A percentile compares a stretch with the other conserved stretches of the same genome.
Evolutionary conservation across 1,140 invertebrate genomes (phyloP).

Genomic region (Hirudo medicinalis): DNA sequence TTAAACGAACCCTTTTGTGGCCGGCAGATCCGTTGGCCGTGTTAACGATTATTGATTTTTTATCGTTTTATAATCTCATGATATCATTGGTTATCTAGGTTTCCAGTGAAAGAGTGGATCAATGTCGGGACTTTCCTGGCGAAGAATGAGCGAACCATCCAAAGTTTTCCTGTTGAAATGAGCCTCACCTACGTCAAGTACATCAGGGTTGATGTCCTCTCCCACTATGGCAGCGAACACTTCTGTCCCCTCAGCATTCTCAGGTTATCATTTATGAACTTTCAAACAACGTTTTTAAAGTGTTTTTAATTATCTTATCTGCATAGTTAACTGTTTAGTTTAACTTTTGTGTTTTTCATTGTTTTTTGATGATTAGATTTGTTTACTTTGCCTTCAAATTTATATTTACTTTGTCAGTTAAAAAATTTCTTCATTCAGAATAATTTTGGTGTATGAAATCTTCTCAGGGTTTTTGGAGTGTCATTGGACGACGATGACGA

Average conservation of each 20-base stretch:
- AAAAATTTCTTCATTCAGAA: too few relatives aligned
- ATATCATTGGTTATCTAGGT: constrained; percentile 44
- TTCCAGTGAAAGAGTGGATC: constrained; percentile 80
- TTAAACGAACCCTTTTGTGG: too few relatives aligned
- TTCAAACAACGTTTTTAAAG: too few relatives aligned
- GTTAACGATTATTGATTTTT: background rate
- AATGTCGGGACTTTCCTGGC: constrained; percentile 71
- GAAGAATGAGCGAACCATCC: constrained; percentile 68
- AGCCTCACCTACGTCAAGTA: constrained; percentile 72
- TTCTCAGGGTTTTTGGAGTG: constrained; percentile 75
- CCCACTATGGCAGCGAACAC: constrained; percentile 87
- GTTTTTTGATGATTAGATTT: too few relatives aligned
- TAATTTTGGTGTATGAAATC: background rate
- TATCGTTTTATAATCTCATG: background rate
- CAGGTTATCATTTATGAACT: constrained; percentile 26
- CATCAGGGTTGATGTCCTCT: constrained; percentile 65
- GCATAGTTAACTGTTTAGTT: too few relatives aligned
- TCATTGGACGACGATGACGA: constrained; percentile 44
- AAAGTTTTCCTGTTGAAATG: constrained; percentile 65
- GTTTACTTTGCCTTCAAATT: too few relatives aligned
- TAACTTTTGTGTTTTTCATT: too few relatives aligned
- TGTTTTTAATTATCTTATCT: too few relatives aligned
- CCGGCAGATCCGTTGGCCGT: constrained; percentile 5
- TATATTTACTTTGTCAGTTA: too few relatives aligned
- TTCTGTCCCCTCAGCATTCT: constrained; percentile 80